Base-by-base conservation (phyloP, 2,888 invertebrate species). In the Eupithecia insigniata region DNA sequence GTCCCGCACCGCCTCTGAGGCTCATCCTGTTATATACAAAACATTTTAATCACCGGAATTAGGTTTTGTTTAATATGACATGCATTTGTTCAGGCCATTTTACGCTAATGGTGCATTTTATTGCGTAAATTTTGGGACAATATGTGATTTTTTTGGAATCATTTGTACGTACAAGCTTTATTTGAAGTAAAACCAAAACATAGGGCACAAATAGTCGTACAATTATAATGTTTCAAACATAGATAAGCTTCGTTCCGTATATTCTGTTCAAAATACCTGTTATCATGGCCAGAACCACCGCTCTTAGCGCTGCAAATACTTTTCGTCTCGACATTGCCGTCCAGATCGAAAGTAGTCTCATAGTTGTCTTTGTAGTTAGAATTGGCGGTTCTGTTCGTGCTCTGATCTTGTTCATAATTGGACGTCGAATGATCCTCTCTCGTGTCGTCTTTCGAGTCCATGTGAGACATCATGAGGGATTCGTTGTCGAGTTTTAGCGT, bases 321-420 rank as follows among this genome's bases (percentile, higher is more conserved):
- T 83, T 98, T 96, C 6, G 98, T 98, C 90, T 98, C 98, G 77
- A 98, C 97, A 90, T 98, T 98, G 76, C 98, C 98, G 86, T 98
- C 98, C 82, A 98, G 95, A 90, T 98, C 98, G 91, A 98, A 98
- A 43, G 97, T 98, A 22, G 98, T 97, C 89, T 96, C 97, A 87
- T 96, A 97, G 91, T 96, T 97, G 88, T 97, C 97, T 82, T 96
- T 96, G 83, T 94, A 95, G 72, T 95, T 94, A 60, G 93, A 89
- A 80, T 87, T 89, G 65, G 85, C 83, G 10, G 87, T 89, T 67
- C 93, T 87, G 70, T 86, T 89, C 51, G 83, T 84, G 75, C 71
- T 69, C 66, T 87, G 90, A 28, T 92, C 92, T 76, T 90, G 91
- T 22, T 92, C 90, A 78, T 92, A 92, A 28, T 88, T 85, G 2